Evolutionary conservation across 2,797 vertebrate genomes (phyloP), one percentile per base, ranked within the genome.

Genomic region (Galago senegalensis): DNA sequence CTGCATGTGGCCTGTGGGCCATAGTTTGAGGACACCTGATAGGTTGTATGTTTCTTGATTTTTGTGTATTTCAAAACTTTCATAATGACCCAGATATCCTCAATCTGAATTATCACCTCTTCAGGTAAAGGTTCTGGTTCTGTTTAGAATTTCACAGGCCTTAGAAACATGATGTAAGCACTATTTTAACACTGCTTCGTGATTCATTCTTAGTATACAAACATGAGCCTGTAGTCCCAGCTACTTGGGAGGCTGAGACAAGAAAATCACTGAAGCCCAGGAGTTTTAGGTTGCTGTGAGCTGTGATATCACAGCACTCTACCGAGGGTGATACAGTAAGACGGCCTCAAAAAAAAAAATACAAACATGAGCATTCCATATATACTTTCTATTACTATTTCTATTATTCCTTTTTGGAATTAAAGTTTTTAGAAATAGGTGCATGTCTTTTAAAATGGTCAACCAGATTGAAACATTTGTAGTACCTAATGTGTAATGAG

Each of bases 371-470:
- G n/a, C 13, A 75, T 65, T 87, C 23, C 49, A 86, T 27, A 13
- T 3, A 1, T 40, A 60, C 18, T 37, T 80, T 67, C n/a, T 87
- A 10, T 29, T 11, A 37, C 40, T 70, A 10, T 23, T 6, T 58
- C 49, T 53, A 53, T 53, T 53, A 53, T 53, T 53, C 49, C 16
- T 53, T 53, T 49, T 82, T 23, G 2, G 1, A 10, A 16, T 31
- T 21, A 60, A 85, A 27, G 14, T 21, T 90, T 96, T 83, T 49
- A 65, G 82, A 76, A 96, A 80, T 3, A 67, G 25, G 61, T 88
- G 4, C 9, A 83, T 40, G 8, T 90, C 31, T 91, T 83, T 70
- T 0, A 89, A 46, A 9, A 43, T 18, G 40, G 21, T n/a, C 23
- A 84, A 67, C 21, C 4, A 65, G n/a, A 67, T 1, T 79, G 16